phyloP scores from a whole-genome alignment of 2,888 invertebrate species.

The Teleiodes luculella region DNA sequence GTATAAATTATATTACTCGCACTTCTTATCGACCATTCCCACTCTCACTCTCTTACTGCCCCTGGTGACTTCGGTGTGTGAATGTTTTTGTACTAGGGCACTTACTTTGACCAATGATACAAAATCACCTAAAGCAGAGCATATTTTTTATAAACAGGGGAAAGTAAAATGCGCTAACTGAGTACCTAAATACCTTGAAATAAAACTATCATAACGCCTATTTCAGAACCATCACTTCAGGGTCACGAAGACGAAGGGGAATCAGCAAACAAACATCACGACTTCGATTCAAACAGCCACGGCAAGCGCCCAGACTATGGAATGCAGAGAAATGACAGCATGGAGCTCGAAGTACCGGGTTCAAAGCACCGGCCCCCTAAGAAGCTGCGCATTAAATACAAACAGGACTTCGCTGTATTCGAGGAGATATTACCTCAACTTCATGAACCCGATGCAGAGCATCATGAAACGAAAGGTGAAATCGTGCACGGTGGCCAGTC shows the following conservation, averaged over 20 bases:
- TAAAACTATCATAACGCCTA: too few species aligned
- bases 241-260: background rate
- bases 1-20: too few species aligned
- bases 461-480: background rate
- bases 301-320: slow-evolving; percentile 19
- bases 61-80: too few species aligned
- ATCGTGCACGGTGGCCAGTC: background rate
- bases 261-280: background rate
- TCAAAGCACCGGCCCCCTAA: slow-evolving; percentile 15
- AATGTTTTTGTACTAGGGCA: too few species aligned
- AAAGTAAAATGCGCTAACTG: too few species aligned
- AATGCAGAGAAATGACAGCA: slow-evolving; percentile 28
- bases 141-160: too few species aligned
- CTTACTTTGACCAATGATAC: too few species aligned
- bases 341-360: slow-evolving; percentile 28
- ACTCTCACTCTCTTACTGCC: too few species aligned
- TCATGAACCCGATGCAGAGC: background rate
- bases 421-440: background rate
- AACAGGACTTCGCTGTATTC: background rate
- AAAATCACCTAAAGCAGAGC: too few species aligned
- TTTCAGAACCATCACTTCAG: background rate
- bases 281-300: background rate
- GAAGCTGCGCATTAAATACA: slow-evolving; percentile 19
- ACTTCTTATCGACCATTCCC: too few species aligned
- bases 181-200: too few species aligned